Conservation (phyloP, 35 echinoderm and acorn worm species). For the Hemicentrotus pulcherrimus region DNA sequence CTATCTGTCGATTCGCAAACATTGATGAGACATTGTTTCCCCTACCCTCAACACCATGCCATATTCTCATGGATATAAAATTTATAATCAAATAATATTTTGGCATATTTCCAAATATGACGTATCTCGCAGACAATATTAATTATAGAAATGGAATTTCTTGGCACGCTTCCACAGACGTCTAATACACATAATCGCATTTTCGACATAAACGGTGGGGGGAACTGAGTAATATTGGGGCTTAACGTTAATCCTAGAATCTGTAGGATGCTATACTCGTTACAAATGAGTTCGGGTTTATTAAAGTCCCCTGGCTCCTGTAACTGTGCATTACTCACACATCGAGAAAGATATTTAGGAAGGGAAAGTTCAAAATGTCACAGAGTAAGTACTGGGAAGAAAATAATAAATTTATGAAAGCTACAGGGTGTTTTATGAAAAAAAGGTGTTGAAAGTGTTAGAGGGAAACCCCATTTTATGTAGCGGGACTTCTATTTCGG, state of each 20-base stretch:
- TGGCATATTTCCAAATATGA: neutral
- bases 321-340: neutral
- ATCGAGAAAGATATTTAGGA: neutral
- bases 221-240: neutral
- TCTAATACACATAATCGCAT: neutral
- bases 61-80: neutral
- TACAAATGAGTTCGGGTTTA: neutral
- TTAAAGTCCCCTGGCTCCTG: neutral
- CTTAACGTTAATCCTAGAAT: neutral
- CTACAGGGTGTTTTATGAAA: neutral
- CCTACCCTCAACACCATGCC: neutral
- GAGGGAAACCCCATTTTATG: too few species aligned
- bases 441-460: neutral
- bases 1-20: neutral
- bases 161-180: neutral
- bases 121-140: neutral
- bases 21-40: conserved; percentile 12
- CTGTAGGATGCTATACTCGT: neutral
- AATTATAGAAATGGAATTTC: neutral
- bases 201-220: neutral
- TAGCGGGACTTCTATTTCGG: too few species aligned
- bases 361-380: conserved; percentile 5
- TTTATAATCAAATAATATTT: neutral
- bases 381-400: neutral
- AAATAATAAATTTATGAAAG: neutral